A percentile compares a stretch with the other conserved stretches of the same genome.
Conservation (phyloP, 2,797 vertebrate species). For the Myotis planiceps region DNA sequence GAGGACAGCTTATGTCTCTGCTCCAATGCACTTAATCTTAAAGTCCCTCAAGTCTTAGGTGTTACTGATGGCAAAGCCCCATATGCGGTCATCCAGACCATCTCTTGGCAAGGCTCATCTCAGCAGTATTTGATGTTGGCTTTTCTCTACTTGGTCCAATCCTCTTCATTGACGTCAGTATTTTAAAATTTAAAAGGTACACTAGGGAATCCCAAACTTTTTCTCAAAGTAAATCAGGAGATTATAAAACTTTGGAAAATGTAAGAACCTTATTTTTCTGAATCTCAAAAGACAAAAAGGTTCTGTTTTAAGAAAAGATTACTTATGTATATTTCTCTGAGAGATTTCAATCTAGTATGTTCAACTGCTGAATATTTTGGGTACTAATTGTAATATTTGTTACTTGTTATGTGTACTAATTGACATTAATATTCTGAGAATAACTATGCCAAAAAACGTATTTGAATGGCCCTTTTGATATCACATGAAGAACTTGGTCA, state of each 20-base stretch:
- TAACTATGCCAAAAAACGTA: neutral
- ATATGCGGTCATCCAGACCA: constrained; percentile 33
- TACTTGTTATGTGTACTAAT: neutral
- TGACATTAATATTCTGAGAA: neutral
- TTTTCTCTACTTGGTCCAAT: constrained; percentile 23
- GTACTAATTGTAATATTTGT: neutral
- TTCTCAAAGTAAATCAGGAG: constrained; percentile 56
- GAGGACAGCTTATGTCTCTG: neutral
- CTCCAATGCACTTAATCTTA: neutral
- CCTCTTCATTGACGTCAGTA: constrained; percentile 36
- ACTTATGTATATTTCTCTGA: neutral
- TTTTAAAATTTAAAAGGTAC: constrained; percentile 57
- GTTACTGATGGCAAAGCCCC: constrained; percentile 36
- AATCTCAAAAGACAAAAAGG: constrained; percentile 25
- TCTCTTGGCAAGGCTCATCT: constrained; percentile 54
- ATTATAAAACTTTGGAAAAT: constrained; percentile 54
- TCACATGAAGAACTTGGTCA: neutral
- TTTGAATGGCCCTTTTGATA: neutral
- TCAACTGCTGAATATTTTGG: neutral
- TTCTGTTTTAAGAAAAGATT: neutral
- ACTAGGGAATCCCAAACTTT: constrained; percentile 44
- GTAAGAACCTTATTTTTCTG: constrained; percentile 45
- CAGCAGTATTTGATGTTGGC: constrained; percentile 51
- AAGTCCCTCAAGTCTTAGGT: neutral
- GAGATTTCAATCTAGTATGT: neutral